Conservation (phyloP, 1,140 invertebrate genomes). For the Heliothis subflexa region DNA sequence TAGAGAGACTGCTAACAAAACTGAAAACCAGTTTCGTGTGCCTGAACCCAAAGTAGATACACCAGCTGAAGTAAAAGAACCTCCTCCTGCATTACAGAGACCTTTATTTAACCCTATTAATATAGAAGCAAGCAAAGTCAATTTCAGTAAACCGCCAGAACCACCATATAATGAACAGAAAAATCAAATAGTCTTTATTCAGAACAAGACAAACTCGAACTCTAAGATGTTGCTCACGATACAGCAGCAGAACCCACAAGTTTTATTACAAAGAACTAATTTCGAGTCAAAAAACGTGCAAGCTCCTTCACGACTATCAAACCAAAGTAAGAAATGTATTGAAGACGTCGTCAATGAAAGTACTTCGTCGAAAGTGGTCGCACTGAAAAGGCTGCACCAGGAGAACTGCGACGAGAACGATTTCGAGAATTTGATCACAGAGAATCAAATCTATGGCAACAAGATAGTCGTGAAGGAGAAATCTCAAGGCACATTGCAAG, state of each 20-base stretch:
- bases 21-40: conserved; percentile 67
- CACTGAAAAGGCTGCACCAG: conserved; percentile 80
- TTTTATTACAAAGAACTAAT: conserved; percentile 71
- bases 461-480: conserved; percentile 87
- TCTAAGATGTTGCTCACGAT: conserved; percentile 79
- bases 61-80: conserved; percentile 59
- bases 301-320: conserved; percentile 79
- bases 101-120: conserved; percentile 68
- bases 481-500: conserved; percentile 77
- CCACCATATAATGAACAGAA: conserved; percentile 66
- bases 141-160: conserved; percentile 60
- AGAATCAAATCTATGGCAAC: conserved; percentile 86
- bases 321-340: conserved; percentile 74
- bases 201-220: conserved; percentile 74
- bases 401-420: conserved; percentile 84
- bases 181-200: conserved; percentile 78
- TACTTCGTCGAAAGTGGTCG: conserved; percentile 79
- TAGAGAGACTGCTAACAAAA: conserved; percentile 74
- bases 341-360: conserved; percentile 70
- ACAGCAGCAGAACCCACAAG: conserved; percentile 73
- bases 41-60: conserved; percentile 62
- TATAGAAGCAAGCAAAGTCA: conserved; percentile 64
- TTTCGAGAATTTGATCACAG: conserved; percentile 85
- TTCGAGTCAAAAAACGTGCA: conserved; percentile 81
- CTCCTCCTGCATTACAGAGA: conserved; percentile 43